Percentiles rank a stretch among this genome's conserved stretches.
phyloP scores from a whole-genome alignment of 2,888 invertebrate genomes.

The Resseliella maxima region DNA sequence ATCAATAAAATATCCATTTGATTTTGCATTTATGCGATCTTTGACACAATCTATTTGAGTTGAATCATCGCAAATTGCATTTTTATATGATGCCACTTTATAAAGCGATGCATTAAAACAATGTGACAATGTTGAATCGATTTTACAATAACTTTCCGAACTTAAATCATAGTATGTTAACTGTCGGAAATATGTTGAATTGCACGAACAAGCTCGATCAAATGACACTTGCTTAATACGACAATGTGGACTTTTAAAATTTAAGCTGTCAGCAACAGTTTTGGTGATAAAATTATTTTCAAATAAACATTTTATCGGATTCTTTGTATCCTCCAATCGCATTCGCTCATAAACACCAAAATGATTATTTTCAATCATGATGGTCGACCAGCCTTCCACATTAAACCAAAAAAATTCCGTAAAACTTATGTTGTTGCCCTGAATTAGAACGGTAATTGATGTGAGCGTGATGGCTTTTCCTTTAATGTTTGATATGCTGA shows the following conservation, averaged over 20 bases:
- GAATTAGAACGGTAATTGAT: constrained; percentile 63
- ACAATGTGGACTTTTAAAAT: constrained; percentile 64
- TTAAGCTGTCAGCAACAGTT: constrained; percentile 63
- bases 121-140: constrained; percentile 61
- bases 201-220: constrained; percentile 64
- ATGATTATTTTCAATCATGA: constrained; percentile 63
- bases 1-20: constrained; percentile 61
- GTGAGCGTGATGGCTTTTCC: constrained; percentile 64
- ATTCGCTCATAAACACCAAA: constrained; percentile 64
- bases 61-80: constrained; percentile 64
- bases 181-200: constrained; percentile 62
- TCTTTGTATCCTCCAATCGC: constrained; percentile 61
- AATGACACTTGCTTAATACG: constrained; percentile 63
- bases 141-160: constrained; percentile 64
- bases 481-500: constrained; percentile 64
- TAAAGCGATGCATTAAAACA: constrained; percentile 65
- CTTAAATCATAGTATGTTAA: constrained; percentile 64
- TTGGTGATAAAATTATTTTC: constrained; percentile 64
- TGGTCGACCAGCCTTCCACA: constrained; percentile 63
- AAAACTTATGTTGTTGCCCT: constrained; percentile 63
- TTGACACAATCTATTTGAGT: constrained; percentile 62
- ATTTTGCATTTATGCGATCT: constrained; percentile 58
- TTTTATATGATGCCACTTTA: constrained; percentile 64
- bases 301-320: constrained; percentile 63
- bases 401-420: constrained; percentile 64